phyloP scores from a whole-genome alignment of 2,888 invertebrate species.

The Dolichopus griseipennis region DNA sequence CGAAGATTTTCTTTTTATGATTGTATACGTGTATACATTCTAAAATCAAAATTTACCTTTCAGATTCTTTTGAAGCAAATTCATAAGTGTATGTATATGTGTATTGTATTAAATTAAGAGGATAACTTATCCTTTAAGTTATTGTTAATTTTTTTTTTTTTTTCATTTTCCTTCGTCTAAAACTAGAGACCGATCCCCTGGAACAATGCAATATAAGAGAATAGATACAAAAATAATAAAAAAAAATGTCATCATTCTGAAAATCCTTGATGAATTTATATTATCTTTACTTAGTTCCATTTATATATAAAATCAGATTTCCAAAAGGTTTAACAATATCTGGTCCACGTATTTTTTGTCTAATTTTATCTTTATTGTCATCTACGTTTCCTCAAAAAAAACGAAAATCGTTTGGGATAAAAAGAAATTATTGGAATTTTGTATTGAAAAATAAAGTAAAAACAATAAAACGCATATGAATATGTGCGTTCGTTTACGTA shows the following conservation, averaged over 20 bases:
- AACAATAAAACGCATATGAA: too few species aligned
- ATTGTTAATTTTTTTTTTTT: background rate
- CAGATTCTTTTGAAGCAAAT: background rate
- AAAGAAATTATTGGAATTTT: too few species aligned
- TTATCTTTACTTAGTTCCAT: background rate
- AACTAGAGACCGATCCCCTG: background rate
- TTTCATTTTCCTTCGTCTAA: too few species aligned
- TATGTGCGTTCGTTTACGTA: too few species aligned
- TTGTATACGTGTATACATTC: too few species aligned
- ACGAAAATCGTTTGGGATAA: too few species aligned
- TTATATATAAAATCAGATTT: background rate
- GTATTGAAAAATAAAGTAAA: too few species aligned
- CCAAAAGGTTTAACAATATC: constrained; percentile 2
- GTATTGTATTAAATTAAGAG: background rate
- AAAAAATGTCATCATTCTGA: background rate
- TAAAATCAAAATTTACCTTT: background rate
- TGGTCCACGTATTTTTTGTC: background rate
- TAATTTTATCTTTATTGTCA: background rate
- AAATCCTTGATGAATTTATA: constrained; percentile 3
- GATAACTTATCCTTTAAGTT: background rate
- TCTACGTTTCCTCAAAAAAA: background rate
- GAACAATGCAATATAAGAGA: background rate
- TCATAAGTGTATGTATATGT: background rate
- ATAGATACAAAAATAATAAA: background rate
- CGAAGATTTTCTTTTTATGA: background rate